Evolutionary conservation across 2,113 vertebrate species (phyloP), one percentile per base, ranked within the genome.

Genomic region (Phycodurus eques): DNA sequence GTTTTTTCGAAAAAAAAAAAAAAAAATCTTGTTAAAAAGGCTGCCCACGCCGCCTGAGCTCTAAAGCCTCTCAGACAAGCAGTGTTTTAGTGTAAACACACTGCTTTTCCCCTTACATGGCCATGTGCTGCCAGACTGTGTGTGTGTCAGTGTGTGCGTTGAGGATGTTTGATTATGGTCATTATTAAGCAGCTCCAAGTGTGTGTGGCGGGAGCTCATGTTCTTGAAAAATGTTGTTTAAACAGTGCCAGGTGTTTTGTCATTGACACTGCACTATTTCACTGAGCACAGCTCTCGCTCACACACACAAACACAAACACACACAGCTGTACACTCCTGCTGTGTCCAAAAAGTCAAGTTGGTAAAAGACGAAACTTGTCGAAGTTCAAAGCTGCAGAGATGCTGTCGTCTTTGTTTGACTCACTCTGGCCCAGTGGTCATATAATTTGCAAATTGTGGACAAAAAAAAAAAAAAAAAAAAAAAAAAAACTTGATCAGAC

Each of bases 41-140:
- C 80, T 90, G 87, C 86, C 87, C 85, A 81, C 85, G 88, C 84
- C 63, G 87, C 81, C 80, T 80, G 80, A 77, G 73, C 88, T 81
- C 82, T 79, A 85, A 86, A 78, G 88, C 78, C 83, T 83, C 81
- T 88, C 80, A 84, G 85, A 83, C 86, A 85, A 90, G 88, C 79
- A 72, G 80, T 91, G 89, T 92, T 91, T 91, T 88, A 90, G 83
- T 89, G 84, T 92, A 92, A 92, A 93, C 91, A 92, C 82, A 85
- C 82, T 72, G 69, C 75, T 91, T 92, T 93, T 93, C 89, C 86
- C 92, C 90, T 91, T 94, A 94, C 85, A 94, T 91, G 92, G 92
- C 79, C 84, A 92, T 87, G 86, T 65, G 75, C 80, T 79, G 82
- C 75, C 78, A 87, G 81, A 88, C 83, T 80, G 80, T 85, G 76